Evolutionary conservation across 2,797 vertebrate genomes (phyloP), one percentile per base, ranked within the genome.

Genomic region (Phrynocephalus forsythii): DNA sequence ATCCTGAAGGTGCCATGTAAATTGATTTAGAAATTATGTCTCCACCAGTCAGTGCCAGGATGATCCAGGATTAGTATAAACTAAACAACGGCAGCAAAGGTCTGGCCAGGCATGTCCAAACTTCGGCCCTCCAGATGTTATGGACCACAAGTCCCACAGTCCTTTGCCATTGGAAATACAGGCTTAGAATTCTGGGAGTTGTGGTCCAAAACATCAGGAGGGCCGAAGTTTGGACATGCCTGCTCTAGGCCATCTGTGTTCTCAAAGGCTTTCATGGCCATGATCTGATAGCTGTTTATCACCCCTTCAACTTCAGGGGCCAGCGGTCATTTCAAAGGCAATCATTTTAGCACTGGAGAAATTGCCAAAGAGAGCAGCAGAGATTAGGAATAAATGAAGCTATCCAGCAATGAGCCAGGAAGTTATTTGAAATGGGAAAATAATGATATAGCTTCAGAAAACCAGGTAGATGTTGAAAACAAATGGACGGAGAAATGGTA

Each of bases 61-160:
- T 56, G 76, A 11, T 56, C 87, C 1, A 71, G 1, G 84, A 81
- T 63, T 92, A 89, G 77, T 68, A 86, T 28, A 44, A 52, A 79
- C 87, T 72, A 68, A 86, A 76, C 5, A 84, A 0, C 0, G 8
- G 4, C 30, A 81, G 67, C 44, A 86, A 22, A 86, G 66, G 24
- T 24, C 86, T 48, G 38, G 38, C 38, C 38, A 44, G 38, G 38
- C 38, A 44, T 44, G 38, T 44, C 38, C 38, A 44, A 44, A 44
- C 38, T 3, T 44, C 5, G 38, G 38, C 38, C 38, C 2, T 44
- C 0, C 38, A 44, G 38, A 44, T 44, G 38, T 44, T 44, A 4
- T 44, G 38, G 38, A 44, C 38, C 38, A 44, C 38, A 44, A 44
- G 3, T 44, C 38, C 38, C 38, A 44, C 38, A 44, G 38, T 44